Evolutionary conservation across 1,140 invertebrate genomes (phyloP).

Genomic region (Adelges cooleyi): DNA sequence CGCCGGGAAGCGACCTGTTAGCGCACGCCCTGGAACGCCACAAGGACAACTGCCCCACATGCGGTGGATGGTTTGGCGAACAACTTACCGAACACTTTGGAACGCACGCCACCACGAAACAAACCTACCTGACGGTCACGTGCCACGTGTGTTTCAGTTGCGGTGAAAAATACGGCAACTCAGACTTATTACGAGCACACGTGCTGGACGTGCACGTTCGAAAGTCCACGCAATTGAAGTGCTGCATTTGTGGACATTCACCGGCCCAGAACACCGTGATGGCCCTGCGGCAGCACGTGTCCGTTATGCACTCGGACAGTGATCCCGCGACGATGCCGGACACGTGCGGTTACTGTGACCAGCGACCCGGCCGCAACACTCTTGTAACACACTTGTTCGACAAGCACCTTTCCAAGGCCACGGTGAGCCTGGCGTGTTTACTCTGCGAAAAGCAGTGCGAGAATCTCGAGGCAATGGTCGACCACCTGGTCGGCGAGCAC

Average conservation of each 20-base stretch:
- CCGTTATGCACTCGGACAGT: neutral
- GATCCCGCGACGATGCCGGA: neutral
- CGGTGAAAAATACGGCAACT: neutral
- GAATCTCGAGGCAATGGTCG: neutral
- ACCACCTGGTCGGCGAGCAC: neutral
- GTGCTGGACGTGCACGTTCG: neutral
- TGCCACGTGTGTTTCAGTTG: slow-evolving; percentile 1
- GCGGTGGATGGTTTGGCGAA: neutral
- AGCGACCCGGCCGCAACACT: neutral
- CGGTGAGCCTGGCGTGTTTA: neutral
- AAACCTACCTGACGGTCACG: neutral
- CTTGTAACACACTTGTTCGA: neutral
- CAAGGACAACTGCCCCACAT: neutral
- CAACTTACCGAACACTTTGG: neutral
- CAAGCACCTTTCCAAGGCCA: neutral
- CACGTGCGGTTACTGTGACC: neutral
- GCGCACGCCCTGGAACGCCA: neutral
- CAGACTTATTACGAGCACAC: neutral
- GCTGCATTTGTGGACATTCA: too few species aligned
- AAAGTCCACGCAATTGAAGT: too few species aligned
- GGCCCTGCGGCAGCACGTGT: neutral
- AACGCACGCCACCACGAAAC: neutral
- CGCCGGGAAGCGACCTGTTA: neutral
- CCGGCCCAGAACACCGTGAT: neutral
- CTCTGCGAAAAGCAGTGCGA: neutral